These are phyloP conservation scores for Macrosiphum euphorbiae DNA, from an alignment of 2,888 invertebrate genomes.

Conservation along the genomic window DNA sequence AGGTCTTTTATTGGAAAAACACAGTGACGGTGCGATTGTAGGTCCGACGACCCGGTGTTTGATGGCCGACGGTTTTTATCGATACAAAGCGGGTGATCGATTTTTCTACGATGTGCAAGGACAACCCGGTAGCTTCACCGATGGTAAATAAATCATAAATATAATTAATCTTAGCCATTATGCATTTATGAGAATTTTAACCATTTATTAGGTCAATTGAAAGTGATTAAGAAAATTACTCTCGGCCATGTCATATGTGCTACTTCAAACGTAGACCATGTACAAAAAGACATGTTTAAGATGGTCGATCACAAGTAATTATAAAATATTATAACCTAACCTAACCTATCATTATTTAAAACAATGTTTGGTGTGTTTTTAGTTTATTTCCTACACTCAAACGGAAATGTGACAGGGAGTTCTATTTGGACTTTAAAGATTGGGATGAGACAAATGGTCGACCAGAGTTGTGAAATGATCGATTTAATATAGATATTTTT, in stretches of 20 bases:
- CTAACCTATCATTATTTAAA: no score
- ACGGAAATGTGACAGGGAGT: conserved; percentile 8
- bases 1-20: conserved; percentile 80
- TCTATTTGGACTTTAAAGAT: not conserved
- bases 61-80: conserved; percentile 81
- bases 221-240: conserved; percentile 81
- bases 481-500: not conserved
- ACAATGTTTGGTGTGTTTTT: not conserved
- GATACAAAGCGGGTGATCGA: conserved; percentile 80
- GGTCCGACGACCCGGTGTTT: conserved; percentile 85
- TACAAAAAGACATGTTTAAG: conserved; percentile 74
- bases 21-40: conserved; percentile 75
- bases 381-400: conserved; percentile 30
- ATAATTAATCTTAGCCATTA: not conserved
- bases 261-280: conserved; percentile 74
- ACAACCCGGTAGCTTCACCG: conserved; percentile 71
- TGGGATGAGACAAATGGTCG: not conserved
- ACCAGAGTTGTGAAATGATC: not conserved
- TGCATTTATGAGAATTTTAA: not conserved
- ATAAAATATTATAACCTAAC: no score
- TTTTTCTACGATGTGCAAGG: conserved; percentile 78
- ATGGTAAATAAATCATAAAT: conserved; percentile 68
- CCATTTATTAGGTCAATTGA: conserved; percentile 75
- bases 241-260: conserved; percentile 85
- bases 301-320: conserved; percentile 56